Base-by-base conservation (phyloP, 2,888 invertebrate genomes). In the Eupithecia inturbata region DNA sequence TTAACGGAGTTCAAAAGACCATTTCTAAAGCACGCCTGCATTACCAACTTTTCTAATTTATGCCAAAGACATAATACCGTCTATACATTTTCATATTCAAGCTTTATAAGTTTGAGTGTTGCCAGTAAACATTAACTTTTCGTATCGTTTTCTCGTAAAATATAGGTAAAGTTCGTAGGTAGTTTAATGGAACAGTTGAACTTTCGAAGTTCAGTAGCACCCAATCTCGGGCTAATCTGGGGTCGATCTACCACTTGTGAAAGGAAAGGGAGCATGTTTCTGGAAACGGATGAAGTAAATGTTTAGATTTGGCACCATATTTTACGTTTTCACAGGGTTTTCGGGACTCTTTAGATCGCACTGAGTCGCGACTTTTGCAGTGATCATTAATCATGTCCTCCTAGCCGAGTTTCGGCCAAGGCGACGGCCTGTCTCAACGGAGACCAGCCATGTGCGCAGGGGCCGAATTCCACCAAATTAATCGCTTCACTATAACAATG, bases 81-180 rank as follows among this genome's bases (percentile, higher is more conserved):
- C 68, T 66, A 79, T 80, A 82, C 71, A 82, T 78, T 80, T 77
- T 76, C 72, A 75, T 79, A 75, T 74, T 77, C 75, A 68, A 74
- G 76, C 70, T 77, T 72, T 71, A 74, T 76, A 73, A 81, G 79
- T 81, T 68, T 66, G 76, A 79, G 81, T 81, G 78, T 78, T 80
- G 75, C 81, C 83, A 82, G 83, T 89, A 88, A 87, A 90, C 88
- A 88, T 84, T 83, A 89, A 87, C 83, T 87, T 83, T 79, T 69
- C 78, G 88, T 88, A 88, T 90, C 83, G 87, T 80, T 83, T 87
- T 80, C 88, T 83, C 81, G 84, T 89, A 86, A 91, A 89, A 90
- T 91, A 91, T 91, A 83, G 87, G 83, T 81, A 78, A 91, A 91
- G 88, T 91, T 90, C 64, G 82, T 87, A 87, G 87, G 82, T 87